Percentiles rank a stretch among this genome's conserved stretches.
These are phyloP conservation scores for Drosophila maculinotata DNA, from an alignment of 2,888 invertebrate species.

Conservation along the genomic window DNA sequence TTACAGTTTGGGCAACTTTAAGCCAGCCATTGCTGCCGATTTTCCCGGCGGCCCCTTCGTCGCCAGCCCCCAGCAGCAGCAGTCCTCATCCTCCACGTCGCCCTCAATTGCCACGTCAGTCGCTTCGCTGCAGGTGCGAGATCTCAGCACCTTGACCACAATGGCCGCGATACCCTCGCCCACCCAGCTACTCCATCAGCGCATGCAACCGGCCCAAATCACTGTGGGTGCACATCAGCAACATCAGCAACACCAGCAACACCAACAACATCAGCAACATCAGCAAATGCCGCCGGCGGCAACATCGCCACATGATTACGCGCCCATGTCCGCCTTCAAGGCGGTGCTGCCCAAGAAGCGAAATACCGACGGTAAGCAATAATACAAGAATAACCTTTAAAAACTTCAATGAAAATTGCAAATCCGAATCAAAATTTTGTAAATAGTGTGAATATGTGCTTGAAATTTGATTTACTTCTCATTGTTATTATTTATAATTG, in stretches of 20 bases:
- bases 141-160: conserved; percentile 81
- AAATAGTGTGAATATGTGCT: no score
- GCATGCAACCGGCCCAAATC: conserved; percentile 70
- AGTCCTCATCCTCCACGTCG: conserved; percentile 52
- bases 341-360: conserved; percentile 85
- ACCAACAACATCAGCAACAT: conserved; percentile 51
- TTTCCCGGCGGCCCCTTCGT: conserved; percentile 81
- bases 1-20: conserved; percentile 83
- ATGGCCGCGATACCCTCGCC: conserved; percentile 80
- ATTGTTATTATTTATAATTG: no score
- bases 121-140: conserved; percentile 79
- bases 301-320: conserved; percentile 73
- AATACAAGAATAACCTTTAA: not conserved
- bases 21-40: conserved; percentile 82
- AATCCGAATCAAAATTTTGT: no score
- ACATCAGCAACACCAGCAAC: conserved; percentile 63
- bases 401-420: not conserved
- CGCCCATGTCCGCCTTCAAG: conserved; percentile 84
- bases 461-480: no score
- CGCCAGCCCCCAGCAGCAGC: conserved; percentile 63
- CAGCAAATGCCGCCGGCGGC: conserved; percentile 71
- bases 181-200: conserved; percentile 81
- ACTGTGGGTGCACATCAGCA: conserved; percentile 69
- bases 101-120: conserved; percentile 43
- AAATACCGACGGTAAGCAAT: conserved; percentile 84